Percentiles rank a stretch among this genome's conserved stretches.
Evolutionary conservation across 2,113 vertebrate genomes (phyloP).

Genomic region (Phylloscopus trochilus): DNA sequence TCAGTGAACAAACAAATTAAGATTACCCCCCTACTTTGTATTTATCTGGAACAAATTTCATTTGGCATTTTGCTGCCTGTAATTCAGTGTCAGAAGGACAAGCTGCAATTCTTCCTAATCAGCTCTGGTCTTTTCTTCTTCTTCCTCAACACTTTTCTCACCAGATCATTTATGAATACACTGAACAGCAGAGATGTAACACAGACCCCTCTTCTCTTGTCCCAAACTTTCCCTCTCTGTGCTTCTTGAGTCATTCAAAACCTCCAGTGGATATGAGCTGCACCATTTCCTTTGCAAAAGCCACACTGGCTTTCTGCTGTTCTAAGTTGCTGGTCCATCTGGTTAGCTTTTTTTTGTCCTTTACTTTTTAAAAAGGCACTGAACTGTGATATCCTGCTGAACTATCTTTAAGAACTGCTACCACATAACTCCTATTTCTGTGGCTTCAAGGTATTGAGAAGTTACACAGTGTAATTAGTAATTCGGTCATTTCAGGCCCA

Average conservation of each 20-base stretch:
- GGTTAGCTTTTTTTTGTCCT: neutral
- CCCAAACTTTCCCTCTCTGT: neutral
- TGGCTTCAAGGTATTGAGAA: neutral
- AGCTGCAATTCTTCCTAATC: neutral
- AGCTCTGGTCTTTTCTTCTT: neutral
- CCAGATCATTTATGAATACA: neutral
- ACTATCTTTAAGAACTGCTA: neutral
- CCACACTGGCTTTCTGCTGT: neutral
- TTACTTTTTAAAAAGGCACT: neutral
- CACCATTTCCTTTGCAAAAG: neutral
- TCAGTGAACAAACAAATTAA: neutral
- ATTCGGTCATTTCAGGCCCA: neutral
- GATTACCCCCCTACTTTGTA: neutral
- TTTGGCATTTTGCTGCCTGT: neutral
- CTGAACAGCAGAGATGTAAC: neutral
- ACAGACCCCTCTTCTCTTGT: neutral
- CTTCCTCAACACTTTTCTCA: neutral
- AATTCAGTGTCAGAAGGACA: neutral
- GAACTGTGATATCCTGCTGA: neutral
- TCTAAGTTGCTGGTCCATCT: neutral
- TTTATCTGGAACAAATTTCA: neutral
- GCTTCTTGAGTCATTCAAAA: neutral
- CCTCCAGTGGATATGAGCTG: neutral
- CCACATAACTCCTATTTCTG: neutral
- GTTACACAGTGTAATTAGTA: neutral